These are phyloP conservation scores for Acleris laterana DNA, from an alignment of 2,888 invertebrate species.

Conservation along the genomic window DNA sequence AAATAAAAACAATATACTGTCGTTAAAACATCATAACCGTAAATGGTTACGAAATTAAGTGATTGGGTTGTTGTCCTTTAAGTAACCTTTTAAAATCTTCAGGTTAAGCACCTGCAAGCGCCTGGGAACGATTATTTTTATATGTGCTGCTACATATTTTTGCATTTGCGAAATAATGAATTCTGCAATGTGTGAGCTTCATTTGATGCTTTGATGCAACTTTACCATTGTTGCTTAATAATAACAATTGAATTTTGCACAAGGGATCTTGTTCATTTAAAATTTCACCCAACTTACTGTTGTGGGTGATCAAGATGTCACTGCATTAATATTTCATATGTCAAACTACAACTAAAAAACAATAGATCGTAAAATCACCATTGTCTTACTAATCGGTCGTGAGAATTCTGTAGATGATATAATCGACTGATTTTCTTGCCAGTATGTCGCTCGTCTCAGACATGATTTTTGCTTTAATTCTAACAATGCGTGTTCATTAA, in stretches of 20 bases:
- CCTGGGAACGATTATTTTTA: conserved; percentile 20
- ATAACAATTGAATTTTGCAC: too few relatives aligned
- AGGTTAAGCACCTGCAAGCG: conserved; percentile 26
- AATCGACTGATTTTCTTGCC: conserved; percentile 27
- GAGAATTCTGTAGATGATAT: conserved; percentile 28
- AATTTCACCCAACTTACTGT: background rate
- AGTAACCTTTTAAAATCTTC: conserved; percentile 30
- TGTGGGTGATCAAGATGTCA: background rate
- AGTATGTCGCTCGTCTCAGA: conserved; percentile 4
- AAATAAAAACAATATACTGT: background rate
- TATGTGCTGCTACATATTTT: conserved; percentile 16
- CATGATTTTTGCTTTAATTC: too few relatives aligned
- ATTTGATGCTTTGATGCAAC: background rate
- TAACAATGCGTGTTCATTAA: background rate
- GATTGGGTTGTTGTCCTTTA: conserved; percentile 22
- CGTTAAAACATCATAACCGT: background rate
- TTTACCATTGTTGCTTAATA: too few relatives aligned
- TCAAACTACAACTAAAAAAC: conserved; percentile 9
- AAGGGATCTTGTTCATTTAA: too few relatives aligned
- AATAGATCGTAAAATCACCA: conserved; percentile 26
- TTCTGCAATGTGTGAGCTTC: conserved; percentile 15
- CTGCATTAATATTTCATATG: background rate
- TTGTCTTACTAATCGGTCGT: conserved; percentile 28
- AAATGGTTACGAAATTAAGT: conserved; percentile 17
- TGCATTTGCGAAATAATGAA: conserved; percentile 12